Conservation (phyloP, 2,888 invertebrate genomes). For the Asteroscopus sphinx region DNA sequence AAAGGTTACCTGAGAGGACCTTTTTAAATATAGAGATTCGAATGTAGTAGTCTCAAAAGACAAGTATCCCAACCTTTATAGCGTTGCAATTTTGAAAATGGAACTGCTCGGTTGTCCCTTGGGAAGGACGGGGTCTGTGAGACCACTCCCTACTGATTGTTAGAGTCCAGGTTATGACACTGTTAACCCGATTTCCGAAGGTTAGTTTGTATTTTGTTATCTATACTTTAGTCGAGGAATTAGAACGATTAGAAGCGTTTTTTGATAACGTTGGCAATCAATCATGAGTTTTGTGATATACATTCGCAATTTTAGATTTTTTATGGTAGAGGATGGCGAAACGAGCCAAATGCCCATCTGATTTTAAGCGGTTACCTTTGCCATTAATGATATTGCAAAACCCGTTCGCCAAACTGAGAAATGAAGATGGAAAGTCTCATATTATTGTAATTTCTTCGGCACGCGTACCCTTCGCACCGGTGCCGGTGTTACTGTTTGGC, state of each 20-base stretch:
- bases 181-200: conserved; percentile 74
- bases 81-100: conserved; percentile 81
- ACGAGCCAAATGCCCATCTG: no score
- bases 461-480: no score
- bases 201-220: conserved; percentile 60
- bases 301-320: no score
- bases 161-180: conserved; percentile 71
- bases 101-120: conserved; percentile 64
- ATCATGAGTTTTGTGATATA: no score
- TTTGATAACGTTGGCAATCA: no score
- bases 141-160: conserved; percentile 75
- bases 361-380: no score
- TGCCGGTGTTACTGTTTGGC: no score
- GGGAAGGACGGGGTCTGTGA: conserved; percentile 59
- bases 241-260: conserved; percentile 29
- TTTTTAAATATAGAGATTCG: conserved; percentile 61
- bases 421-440: no score
- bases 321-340: no score
- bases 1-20: conserved; percentile 50
- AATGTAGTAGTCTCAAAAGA: conserved; percentile 61
- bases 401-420: no score
- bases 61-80: conserved; percentile 64
- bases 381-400: no score
- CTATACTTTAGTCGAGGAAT: conserved; percentile 42
- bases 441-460: no score